Conservation (phyloP, 2,888 invertebrate species). For the Danaus chrysippus region DNA sequence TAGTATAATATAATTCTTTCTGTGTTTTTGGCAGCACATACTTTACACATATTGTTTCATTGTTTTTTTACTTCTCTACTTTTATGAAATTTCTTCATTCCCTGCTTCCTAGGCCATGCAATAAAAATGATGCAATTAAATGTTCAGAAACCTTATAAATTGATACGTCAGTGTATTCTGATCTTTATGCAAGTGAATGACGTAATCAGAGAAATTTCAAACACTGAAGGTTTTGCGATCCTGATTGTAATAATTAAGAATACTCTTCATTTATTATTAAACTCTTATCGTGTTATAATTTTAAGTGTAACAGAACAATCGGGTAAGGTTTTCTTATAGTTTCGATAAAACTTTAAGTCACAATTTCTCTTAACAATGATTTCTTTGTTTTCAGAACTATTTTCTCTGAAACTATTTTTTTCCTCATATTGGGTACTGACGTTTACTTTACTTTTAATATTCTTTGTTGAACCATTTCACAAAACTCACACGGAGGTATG, state of each 20-base stretch:
- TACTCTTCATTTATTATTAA: neutral
- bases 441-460: neutral
- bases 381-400: neutral
- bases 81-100: too few relatives aligned
- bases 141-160: neutral
- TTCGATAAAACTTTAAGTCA: neutral
- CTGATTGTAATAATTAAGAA: neutral
- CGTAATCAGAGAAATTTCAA: neutral
- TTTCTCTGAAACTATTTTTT: neutral
- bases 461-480: constrained; percentile 1
- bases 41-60: too few relatives aligned
- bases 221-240: neutral
- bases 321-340: neutral
- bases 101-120: neutral
- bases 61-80: too few relatives aligned
- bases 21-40: too few relatives aligned
- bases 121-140: neutral
- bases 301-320: neutral
- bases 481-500: neutral
- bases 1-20: too few relatives aligned
- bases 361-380: neutral
- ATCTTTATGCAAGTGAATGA: neutral
- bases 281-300: neutral
- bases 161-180: neutral
- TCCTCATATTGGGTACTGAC: neutral